Evolutionary conservation across 2,113 vertebrate species (phyloP).

Genomic region (Hypanus sabinus): DNA sequence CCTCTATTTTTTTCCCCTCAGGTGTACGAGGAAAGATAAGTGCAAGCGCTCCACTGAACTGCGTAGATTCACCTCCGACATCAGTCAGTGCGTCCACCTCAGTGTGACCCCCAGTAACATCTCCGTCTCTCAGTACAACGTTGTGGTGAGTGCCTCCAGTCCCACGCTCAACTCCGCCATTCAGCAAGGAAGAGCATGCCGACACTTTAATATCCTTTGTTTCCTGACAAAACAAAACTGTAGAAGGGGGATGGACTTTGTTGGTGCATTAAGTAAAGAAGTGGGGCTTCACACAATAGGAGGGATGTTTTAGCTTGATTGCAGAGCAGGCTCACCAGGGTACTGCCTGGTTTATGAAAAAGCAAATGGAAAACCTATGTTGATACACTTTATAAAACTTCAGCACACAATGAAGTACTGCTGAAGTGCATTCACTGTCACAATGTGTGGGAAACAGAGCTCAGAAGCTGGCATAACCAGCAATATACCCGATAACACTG

Average conservation of each 20-base stretch:
- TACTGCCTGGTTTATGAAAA: neutral
- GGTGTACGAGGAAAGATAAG: constrained; percentile 88
- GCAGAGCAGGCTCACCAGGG: neutral
- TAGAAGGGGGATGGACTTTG: constrained; percentile 1
- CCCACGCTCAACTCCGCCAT: neutral
- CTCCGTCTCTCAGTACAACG: constrained; percentile 93
- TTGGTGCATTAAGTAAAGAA: neutral
- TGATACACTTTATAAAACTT: neutral
- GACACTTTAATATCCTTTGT: neutral
- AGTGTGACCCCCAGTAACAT: constrained; percentile 96
- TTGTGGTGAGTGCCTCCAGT: constrained; percentile 68
- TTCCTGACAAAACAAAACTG: neutral
- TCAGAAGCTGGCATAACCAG: no score
- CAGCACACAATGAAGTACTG: neutral
- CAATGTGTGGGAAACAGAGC: no score
- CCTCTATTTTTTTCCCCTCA: constrained; percentile 47
- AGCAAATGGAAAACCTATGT: neutral
- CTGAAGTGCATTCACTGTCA: no score
- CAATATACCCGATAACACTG: no score
- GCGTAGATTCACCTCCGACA: constrained; percentile 83
- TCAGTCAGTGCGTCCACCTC: constrained; percentile 91
- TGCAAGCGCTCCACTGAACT: constrained; percentile 86
- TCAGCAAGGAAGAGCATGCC: neutral
- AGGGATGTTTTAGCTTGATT: neutral
- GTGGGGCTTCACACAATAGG: neutral